Evolutionary conservation across 2,797 vertebrate genomes (phyloP).

Genomic region (Tiaroga cobitis): DNA sequence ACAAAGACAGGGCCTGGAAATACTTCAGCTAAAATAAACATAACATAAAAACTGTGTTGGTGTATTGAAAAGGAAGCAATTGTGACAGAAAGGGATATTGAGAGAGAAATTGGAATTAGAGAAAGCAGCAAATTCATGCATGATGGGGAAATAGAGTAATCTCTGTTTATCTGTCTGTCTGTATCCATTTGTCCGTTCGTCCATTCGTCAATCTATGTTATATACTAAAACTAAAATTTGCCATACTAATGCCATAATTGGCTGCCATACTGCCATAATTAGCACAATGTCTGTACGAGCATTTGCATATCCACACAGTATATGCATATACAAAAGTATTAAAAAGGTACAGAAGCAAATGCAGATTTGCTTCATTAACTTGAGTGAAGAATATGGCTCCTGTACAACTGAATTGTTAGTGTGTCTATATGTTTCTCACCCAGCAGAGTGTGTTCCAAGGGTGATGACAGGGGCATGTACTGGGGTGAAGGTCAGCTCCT

Average conservation of each 20-base stretch:
- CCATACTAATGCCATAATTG: too few species aligned
- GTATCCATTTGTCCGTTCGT: not conserved
- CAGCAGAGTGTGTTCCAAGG: conserved; percentile 76
- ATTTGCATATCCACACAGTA: too few species aligned
- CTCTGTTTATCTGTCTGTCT: not conserved
- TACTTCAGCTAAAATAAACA: conserved; percentile 23
- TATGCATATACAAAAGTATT: not conserved
- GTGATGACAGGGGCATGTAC: conserved; percentile 86
- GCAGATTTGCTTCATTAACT: not conserved
- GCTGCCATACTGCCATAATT: too few species aligned
- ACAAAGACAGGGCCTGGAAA: not conserved
- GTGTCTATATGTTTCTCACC: conserved; percentile 74
- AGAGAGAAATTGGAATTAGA: not conserved
- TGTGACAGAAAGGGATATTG: not conserved
- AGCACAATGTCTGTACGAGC: too few species aligned
- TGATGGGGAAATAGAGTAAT: not conserved
- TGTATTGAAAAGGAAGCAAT: not conserved
- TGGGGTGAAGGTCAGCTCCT: conserved; percentile 85
- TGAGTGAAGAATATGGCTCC: not conserved
- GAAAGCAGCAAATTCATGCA: not conserved
- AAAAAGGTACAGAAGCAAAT: not conserved
- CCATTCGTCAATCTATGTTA: not conserved
- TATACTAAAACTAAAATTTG: too few species aligned
- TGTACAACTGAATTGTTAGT: not conserved
- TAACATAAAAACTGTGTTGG: not conserved